These are phyloP conservation scores for Rachycentron canadum DNA, from an alignment of 2,797 vertebrate species.

Conservation along the genomic window DNA sequence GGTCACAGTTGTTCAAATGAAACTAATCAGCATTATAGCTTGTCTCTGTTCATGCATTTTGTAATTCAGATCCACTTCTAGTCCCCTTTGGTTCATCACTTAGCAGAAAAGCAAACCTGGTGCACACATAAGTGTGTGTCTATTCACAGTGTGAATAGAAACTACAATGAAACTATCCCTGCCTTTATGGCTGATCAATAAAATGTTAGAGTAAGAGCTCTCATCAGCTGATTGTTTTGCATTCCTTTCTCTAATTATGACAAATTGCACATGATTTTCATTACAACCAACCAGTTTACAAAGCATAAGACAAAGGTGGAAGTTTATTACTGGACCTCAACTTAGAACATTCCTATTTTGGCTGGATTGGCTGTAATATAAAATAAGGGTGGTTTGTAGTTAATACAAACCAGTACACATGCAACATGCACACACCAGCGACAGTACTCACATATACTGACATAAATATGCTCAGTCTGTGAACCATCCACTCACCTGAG, in stretches of 20 bases:
- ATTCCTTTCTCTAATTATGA: background rate
- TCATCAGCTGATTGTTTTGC: background rate
- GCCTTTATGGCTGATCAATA: background rate
- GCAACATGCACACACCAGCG: background rate
- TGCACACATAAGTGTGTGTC: no score
- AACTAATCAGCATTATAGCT: background rate
- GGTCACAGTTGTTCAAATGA: background rate
- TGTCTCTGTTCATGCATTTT: no score
- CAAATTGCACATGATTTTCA: background rate
- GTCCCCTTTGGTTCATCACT: background rate
- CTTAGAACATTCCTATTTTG: constrained; percentile 1
- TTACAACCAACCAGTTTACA: background rate
- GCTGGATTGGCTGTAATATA: background rate
- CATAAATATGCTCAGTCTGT: constrained; percentile 20
- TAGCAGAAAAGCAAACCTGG: background rate
- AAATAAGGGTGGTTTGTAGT: background rate
- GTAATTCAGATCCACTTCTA: background rate
- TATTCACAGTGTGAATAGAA: background rate
- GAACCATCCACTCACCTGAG: constrained; percentile 61
- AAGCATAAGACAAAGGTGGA: background rate
- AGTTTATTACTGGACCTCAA: background rate
- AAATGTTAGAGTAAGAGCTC: background rate
- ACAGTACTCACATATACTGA: background rate
- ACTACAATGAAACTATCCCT: background rate
- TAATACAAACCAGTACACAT: background rate